Conservation (phyloP, 2,797 vertebrate genomes). For the Phylloscopus collybita region DNA sequence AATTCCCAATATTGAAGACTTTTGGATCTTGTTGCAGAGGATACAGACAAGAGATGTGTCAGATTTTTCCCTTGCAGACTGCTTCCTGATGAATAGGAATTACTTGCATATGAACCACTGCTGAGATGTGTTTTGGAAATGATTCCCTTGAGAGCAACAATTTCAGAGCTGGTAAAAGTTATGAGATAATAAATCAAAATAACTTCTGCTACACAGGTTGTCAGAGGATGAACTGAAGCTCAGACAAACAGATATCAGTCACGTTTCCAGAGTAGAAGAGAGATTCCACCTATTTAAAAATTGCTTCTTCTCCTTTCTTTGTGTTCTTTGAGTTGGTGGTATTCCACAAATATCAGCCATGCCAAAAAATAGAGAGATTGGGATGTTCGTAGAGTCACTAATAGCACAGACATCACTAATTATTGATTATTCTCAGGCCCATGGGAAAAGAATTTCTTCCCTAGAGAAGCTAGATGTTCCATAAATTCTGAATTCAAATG, state of each 20-base stretch:
- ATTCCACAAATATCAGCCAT: background rate
- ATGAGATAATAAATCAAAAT: conserved; percentile 2
- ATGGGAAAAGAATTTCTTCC: background rate
- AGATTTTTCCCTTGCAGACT: background rate
- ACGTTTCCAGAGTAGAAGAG: background rate
- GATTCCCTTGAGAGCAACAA: background rate
- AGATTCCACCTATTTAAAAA: background rate
- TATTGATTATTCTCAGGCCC: background rate
- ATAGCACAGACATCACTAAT: background rate
- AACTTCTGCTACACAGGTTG: background rate
- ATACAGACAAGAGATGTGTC: background rate
- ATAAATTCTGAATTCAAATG: background rate
- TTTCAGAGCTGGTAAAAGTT: background rate
- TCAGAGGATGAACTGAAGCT: background rate
- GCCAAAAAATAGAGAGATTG: background rate
- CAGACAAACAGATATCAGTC: background rate
- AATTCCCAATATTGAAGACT: background rate
- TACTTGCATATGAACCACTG: background rate
- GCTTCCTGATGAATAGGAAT: background rate
- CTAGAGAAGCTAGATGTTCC: background rate
- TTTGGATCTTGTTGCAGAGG: background rate
- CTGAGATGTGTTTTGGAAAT: background rate
- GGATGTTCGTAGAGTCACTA: background rate
- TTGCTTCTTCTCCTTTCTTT: background rate
- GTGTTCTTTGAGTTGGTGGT: background rate